Conservation (phyloP, 2,113 vertebrate species). For the Heptranchias perlo region DNA sequence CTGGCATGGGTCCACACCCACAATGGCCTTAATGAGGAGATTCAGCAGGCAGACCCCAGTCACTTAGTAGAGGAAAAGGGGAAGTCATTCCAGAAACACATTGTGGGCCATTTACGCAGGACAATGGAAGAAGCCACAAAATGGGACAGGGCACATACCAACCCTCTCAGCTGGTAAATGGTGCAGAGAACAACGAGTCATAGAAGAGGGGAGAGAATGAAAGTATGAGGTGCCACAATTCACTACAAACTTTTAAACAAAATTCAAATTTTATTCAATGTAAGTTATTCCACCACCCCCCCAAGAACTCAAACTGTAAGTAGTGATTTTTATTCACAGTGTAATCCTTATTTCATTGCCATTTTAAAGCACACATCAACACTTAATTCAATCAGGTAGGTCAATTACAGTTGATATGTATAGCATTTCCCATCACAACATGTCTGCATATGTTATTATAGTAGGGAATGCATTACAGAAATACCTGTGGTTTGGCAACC, state of each 20-base stretch:
- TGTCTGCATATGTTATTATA: background rate
- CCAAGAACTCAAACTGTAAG: background rate
- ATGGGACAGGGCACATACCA: background rate
- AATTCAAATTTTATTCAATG: background rate
- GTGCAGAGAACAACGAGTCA: background rate
- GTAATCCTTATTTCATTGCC: background rate
- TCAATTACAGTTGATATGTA: background rate
- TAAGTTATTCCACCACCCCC: background rate
- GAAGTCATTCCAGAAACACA: background rate
- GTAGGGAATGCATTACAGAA: background rate
- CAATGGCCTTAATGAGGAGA: background rate
- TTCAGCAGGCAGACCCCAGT: background rate
- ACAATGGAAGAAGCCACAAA: background rate
- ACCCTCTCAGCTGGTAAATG: background rate
- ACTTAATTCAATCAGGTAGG: background rate
- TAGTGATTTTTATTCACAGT: background rate
- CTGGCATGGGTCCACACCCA: background rate
- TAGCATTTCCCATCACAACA: background rate
- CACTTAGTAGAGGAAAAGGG: background rate
- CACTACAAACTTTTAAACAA: background rate
- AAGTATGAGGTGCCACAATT: background rate
- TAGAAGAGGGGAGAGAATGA: background rate
- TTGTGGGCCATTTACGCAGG: background rate
- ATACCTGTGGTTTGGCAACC: constrained; percentile 1
- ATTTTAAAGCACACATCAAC: background rate